Evolutionary conservation across 2,888 invertebrate species (phyloP).

Genomic region (Drosophila nr. perissopoda): DNA sequence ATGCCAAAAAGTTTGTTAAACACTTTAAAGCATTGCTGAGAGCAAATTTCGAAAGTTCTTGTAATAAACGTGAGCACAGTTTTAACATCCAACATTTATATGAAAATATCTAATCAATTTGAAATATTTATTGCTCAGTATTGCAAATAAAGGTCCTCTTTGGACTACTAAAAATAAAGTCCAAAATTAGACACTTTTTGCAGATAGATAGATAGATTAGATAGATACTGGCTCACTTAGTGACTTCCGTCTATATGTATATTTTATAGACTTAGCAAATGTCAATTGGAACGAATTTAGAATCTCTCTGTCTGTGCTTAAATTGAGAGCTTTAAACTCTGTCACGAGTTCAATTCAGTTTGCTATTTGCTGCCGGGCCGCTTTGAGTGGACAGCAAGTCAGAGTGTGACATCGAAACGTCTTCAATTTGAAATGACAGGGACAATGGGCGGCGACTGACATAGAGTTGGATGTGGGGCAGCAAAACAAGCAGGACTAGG

Average conservation of each 20-base stretch:
- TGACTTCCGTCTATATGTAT: not conserved
- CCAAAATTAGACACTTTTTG: not conserved
- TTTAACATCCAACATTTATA: not conserved
- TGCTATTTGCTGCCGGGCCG: constrained; percentile 19
- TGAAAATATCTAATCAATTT: not conserved
- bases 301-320: not conserved
- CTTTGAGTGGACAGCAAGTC: constrained; percentile 50
- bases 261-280: constrained; percentile 1
- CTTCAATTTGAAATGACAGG: constrained; percentile 63
- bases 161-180: too few species aligned
- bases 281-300: not conserved
- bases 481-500: not conserved
- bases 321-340: constrained; percentile 28
- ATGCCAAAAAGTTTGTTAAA: constrained; percentile 6
- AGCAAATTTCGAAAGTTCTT: not conserved
- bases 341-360: constrained; percentile 29
- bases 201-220: not conserved
- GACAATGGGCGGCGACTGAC: constrained; percentile 47
- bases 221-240: not conserved
- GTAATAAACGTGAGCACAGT: not conserved
- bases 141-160: not conserved
- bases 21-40: not conserved
- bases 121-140: not conserved
- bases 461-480: not conserved
- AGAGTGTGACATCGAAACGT: constrained; percentile 57